Conservation (phyloP, 2,797 vertebrate species). For the Coregonus sp. region DNA sequence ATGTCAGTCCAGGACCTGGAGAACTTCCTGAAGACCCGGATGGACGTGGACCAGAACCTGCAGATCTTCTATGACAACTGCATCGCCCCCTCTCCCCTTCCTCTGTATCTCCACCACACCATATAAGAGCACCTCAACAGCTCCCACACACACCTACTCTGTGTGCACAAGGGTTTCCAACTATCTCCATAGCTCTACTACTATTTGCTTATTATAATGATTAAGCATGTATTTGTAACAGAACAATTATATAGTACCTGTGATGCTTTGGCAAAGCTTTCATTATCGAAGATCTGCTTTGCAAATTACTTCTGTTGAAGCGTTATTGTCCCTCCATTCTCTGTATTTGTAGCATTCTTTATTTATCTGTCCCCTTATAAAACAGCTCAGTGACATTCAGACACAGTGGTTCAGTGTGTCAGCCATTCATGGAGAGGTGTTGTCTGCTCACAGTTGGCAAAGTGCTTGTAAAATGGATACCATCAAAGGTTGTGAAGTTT, state of each 20-base stretch:
- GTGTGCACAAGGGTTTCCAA: not conserved
- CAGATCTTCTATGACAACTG: slow-evolving; percentile 77
- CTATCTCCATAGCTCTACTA: not conserved
- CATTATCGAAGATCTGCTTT: slow-evolving; percentile 1
- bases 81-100: slow-evolving; percentile 72
- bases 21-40: slow-evolving; percentile 56
- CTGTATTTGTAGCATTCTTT: not conserved
- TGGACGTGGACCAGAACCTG: slow-evolving; percentile 68
- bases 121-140: slow-evolving; percentile 47
- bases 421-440: not conserved
- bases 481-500: not conserved
- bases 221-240: not conserved
- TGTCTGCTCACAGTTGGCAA: slow-evolving; percentile 1
- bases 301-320: not conserved
- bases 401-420: not conserved
- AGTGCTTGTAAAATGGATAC: not conserved
- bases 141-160: not conserved
- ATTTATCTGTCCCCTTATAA: not conserved
- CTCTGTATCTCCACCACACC: slow-evolving; percentile 66
- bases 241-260: not conserved
- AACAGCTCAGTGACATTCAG: not conserved
- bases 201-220: not conserved
- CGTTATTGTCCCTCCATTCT: not conserved
- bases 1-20: slow-evolving; percentile 56
- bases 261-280: not conserved